Evolutionary conservation across 2,797 vertebrate genomes (phyloP), one percentile per base, ranked within the genome.

Genomic region (Babyrousa celebensis): DNA sequence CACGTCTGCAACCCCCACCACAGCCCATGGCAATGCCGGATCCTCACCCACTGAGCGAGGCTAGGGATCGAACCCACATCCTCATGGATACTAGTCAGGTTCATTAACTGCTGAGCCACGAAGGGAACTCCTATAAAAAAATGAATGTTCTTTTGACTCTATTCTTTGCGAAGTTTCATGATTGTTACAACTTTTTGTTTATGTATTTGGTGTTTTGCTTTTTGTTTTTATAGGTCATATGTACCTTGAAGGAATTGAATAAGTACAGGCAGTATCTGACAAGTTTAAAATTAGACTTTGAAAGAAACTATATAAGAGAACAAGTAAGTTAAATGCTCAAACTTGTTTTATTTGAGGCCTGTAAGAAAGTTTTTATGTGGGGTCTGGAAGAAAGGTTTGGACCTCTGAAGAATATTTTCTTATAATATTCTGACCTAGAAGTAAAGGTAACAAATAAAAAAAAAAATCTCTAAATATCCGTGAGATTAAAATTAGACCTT

Each of bases 191-290:
- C 36, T 78, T 95, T 84, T 12, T 62, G 77, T 67, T 85, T 78
- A 67, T 86, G 6, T 62, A 32, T 94, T 91, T 93, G n/a, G 10
- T 23, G 56, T 72, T 72, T 72, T 92, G 68, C 96, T 67, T 70
- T 75, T 71, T 92, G 43, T 60, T 40, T 82, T 96, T 85, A 32
- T 91, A 98, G 98, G 97, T 98, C 71, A 86, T 98, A 52, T 98
- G 98, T 82, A 97, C 97, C 32, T 87, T 98, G 79, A 98, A 97
- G 78, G 96, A 98, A 68, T 85, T 98, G 67, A 98, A 98, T 72
- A 96, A 98, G 80, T 98, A 98, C 29, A 97, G 97, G 14, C 97
- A 98, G 14, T 98, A 98, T 95, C 94, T 98, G 85, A 98, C 98
- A 52, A 97, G 96, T 77, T 96, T 98, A 75, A 98, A 98, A 91